Evolutionary conservation across 2,888 invertebrate genomes (phyloP), one percentile per base, ranked within the genome.

Genomic region (Auanema freiburgensis): DNA sequence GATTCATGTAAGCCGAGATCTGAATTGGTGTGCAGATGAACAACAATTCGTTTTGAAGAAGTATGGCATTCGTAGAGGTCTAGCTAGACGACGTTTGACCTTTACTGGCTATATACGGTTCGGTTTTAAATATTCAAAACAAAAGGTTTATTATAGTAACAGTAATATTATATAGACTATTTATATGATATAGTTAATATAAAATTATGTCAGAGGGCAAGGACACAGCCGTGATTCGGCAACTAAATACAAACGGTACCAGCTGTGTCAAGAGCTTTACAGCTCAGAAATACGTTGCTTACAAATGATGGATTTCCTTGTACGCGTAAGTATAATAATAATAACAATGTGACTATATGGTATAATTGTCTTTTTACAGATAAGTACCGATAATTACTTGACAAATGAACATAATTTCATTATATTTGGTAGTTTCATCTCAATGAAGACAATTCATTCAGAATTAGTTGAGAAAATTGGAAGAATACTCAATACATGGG

Each of bases 21-120:
- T 62, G 16, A 57, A 57, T n/a, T 62, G 62, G 62, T 44, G 49
- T 49, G 62, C 62, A 2, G 57, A 62, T 33, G 62, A 62, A 18
- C 49, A 33, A 8, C 43, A 42, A 18, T 62, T 62, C 46, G 50
- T 43, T 5, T 50, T 25, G 1, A 21, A 42, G 18, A 50, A 57
- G 33, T 33, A 33, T 33, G 4, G 33, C 33, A 33, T 33, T 33
- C 33, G 33, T 5, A 33, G 33, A 33, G 33, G 33, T 33, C 3
- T 8, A 33, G 33, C 33, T 33, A 3, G 33, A 3, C 33, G 33
- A 5, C 33, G 33, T 8, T 33, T 33, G 33, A 33, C 33, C 33
- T 33, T 33, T 33, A 33, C 33, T 3, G 33, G 33, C 33, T 33
- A 33, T 33, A 33, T 33, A 33, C 33, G 33, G 33, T 33, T 33